A percentile compares a stretch with the other conserved stretches of the same genome.
These are phyloP conservation scores for Ophthalmotilapia sp. DNA, from an alignment of 2,113 vertebrate genomes.

Conservation along the genomic window DNA sequence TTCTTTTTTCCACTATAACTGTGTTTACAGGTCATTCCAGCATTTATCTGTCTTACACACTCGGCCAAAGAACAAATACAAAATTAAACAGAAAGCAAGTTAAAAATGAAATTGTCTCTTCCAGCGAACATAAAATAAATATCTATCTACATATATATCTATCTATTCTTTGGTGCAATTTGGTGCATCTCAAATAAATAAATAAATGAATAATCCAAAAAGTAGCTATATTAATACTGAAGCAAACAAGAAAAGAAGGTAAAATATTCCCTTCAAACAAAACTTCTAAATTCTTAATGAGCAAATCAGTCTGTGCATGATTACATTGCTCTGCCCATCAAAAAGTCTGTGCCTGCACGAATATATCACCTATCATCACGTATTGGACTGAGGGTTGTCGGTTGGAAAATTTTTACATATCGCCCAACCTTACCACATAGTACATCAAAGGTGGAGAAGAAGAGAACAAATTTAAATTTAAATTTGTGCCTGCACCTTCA, in stretches of 20 bases:
- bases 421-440: background rate
- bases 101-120: background rate
- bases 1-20: background rate
- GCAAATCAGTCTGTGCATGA: background rate
- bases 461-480: background rate
- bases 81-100: background rate
- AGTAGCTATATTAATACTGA: background rate
- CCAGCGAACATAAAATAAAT: background rate
- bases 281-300: background rate
- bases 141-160: no score
- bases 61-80: background rate
- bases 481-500: background rate
- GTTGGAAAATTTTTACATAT: background rate
- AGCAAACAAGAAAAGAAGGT: background rate
- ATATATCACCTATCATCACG: background rate
- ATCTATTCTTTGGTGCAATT: background rate
- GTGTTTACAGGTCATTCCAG: background rate
- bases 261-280: background rate
- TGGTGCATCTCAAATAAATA: background rate
- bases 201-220: background rate
- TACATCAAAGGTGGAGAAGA: background rate
- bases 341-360: fast-evolving
- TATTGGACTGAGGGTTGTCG: background rate
- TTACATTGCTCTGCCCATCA: background rate
- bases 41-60: fast-evolving